These are phyloP conservation scores for Avahi laniger DNA, from an alignment of 2,797 vertebrate species.

Conservation along the genomic window DNA sequence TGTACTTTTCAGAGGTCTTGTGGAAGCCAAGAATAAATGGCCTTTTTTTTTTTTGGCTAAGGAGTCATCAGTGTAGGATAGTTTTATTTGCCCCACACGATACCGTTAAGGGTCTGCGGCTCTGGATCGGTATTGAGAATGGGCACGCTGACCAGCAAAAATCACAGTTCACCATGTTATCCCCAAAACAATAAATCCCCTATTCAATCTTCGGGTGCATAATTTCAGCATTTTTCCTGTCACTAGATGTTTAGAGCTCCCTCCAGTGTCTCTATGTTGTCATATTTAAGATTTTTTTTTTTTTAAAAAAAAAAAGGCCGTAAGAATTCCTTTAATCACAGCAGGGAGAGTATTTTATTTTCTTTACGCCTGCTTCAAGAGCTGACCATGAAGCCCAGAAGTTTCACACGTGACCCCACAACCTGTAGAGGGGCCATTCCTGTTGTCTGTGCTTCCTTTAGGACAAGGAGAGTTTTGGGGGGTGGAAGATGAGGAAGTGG, in stretches of 20 bases:
- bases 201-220: background rate
- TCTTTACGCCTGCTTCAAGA: background rate
- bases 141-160: background rate
- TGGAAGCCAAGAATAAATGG: conserved; percentile 29
- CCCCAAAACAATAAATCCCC: background rate
- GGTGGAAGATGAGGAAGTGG: background rate
- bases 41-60: background rate
- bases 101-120: background rate
- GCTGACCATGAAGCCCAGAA: background rate
- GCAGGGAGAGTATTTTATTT: background rate
- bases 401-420: fast-evolving
- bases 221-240: background rate
- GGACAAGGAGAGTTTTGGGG: background rate
- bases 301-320: background rate
- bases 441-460: background rate
- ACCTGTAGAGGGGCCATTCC: fast-evolving
- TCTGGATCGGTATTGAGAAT: background rate
- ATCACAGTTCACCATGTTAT: background rate
- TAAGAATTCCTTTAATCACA: background rate
- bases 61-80: background rate
- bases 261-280: conserved; percentile 33
- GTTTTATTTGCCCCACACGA: background rate
- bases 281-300: background rate
- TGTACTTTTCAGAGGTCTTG: background rate
- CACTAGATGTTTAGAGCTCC: conserved; percentile 48